phyloP scores from a whole-genome alignment of 1,140 invertebrate genomes.

The Diachasmimorpha longicaudata region DNA sequence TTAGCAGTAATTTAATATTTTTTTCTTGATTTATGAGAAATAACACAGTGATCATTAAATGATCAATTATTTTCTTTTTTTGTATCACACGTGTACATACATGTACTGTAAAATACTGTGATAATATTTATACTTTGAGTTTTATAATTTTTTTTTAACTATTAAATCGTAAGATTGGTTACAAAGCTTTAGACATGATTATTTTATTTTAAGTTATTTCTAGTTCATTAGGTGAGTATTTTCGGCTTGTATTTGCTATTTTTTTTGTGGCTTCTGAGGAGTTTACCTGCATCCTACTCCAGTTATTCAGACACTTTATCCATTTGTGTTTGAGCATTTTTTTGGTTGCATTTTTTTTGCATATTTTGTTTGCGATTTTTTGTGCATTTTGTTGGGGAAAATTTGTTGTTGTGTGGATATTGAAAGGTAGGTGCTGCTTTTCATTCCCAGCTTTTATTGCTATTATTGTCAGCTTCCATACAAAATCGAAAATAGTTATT shows the following conservation, averaged over 20 bases:
- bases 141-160: constrained; percentile 42
- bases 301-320: not conserved
- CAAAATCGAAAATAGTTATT: no score
- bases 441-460: not conserved
- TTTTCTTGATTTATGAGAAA: constrained; percentile 17
- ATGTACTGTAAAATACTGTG: constrained; percentile 61
- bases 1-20: constrained; percentile 42
- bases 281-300: not conserved
- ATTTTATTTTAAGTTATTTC: not conserved
- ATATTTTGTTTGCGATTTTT: not conserved
- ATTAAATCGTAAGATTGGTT: constrained; percentile 45
- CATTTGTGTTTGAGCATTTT: not conserved
- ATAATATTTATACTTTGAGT: constrained; percentile 57
- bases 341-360: no score
- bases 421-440: not conserved
- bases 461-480: not conserved
- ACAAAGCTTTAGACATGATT: constrained; percentile 5
- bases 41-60: not conserved
- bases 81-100: constrained; percentile 59
- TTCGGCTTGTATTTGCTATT: not conserved
- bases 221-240: not conserved
- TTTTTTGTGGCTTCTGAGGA: not conserved
- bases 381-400: constrained; percentile 2
- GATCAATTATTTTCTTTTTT: not conserved
- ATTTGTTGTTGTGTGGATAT: not conserved